Conservation (phyloP, 2,113 vertebrate genomes). For the Trochalopteron elliotii region DNA sequence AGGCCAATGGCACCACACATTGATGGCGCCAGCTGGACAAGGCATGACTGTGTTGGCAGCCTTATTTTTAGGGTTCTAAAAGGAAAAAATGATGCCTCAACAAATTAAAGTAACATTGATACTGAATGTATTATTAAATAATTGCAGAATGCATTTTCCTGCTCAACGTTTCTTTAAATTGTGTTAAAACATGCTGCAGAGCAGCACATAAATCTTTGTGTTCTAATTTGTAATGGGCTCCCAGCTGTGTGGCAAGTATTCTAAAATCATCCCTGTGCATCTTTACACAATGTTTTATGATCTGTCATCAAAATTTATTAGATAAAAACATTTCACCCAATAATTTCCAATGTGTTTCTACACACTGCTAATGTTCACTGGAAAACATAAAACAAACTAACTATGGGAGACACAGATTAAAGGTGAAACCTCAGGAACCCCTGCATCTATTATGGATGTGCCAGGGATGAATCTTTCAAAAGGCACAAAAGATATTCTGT, state of each 20-base stretch:
- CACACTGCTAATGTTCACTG: background rate
- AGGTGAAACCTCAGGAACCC: background rate
- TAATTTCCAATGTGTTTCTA: slow-evolving; percentile 2
- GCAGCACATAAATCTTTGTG: slow-evolving; percentile 11
- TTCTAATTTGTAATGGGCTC: background rate
- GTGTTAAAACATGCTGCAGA: background rate
- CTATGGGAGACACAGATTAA: background rate
- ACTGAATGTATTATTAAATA: slow-evolving; percentile 18
- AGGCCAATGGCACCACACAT: background rate
- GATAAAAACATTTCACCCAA: background rate
- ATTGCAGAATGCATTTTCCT: background rate
- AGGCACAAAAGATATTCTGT: background rate
- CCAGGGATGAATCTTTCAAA: background rate
- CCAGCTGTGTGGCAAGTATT: background rate
- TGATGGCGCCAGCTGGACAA: background rate
- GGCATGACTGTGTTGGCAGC: background rate
- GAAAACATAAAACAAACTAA: slow-evolving; percentile 14
- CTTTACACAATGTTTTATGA: slow-evolving; percentile 21
- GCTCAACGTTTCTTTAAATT: background rate
- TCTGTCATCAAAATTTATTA: slow-evolving; percentile 4
- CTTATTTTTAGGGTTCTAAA: background rate
- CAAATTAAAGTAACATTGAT: background rate
- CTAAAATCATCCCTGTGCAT: background rate
- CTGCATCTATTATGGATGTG: background rate
- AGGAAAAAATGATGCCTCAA: background rate